Conservation (phyloP, 2,797 vertebrate species). For the Hafferia zeledoni region DNA sequence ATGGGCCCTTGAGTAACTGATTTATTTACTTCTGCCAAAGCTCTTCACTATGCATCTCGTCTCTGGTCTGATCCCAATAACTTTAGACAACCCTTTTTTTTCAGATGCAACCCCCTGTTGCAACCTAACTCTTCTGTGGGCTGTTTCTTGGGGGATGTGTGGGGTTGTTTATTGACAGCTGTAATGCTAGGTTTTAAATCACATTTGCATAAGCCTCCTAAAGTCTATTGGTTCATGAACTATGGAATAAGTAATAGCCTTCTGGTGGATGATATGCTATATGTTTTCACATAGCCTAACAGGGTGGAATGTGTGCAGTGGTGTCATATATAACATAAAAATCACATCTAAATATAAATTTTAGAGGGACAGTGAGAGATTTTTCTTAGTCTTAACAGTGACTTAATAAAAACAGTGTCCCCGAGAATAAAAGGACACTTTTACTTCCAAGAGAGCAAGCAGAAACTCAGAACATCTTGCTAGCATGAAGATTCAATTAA, state of each 20-base stretch:
- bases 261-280: neutral
- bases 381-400: neutral
- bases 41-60: neutral
- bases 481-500: constrained; percentile 6
- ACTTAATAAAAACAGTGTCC: neutral
- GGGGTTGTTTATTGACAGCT: neutral
- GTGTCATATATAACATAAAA: neutral
- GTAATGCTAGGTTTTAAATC: neutral
- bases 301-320: neutral
- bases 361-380: neutral
- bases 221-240: neutral
- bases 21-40: neutral
- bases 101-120: neutral
- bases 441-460: neutral
- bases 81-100: neutral
- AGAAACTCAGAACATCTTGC: neutral
- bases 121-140: neutral
- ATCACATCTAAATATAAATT: neutral
- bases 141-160: neutral
- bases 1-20: neutral
- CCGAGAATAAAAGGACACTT: neutral
- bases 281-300: neutral
- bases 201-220: neutral
- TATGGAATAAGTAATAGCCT: neutral
- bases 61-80: neutral